phyloP scores from a whole-genome alignment of 2,113 vertebrate genomes.

The Gorsachius goisagi region DNA sequence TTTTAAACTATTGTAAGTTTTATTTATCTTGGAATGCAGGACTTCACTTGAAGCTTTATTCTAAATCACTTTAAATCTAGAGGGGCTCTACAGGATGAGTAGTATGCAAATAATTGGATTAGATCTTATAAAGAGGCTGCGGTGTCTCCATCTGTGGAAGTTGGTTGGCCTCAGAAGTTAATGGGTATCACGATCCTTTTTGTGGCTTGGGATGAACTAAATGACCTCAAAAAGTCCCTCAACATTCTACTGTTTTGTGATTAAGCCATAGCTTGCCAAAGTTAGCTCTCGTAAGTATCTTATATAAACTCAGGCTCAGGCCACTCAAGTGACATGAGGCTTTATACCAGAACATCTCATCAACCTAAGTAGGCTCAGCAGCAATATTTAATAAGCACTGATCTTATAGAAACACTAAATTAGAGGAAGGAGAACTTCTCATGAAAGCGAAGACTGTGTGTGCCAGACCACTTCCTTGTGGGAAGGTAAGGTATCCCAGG shows the following conservation, averaged over 20 bases:
- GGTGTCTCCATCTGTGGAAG: not conserved
- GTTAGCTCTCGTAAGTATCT: not conserved
- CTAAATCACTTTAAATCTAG: not conserved
- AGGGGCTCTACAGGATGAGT: not conserved
- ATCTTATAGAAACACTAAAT: not conserved
- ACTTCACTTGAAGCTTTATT: not conserved
- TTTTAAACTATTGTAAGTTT: not conserved
- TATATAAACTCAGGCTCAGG: not conserved
- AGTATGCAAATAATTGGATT: not conserved
- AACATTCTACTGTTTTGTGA: not conserved
- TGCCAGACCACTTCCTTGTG: not conserved
- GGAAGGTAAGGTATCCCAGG: not conserved
- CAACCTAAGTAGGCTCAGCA: not conserved
- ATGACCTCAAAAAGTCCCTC: not conserved
- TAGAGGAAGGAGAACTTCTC: not conserved
- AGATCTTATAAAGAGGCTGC: not conserved
- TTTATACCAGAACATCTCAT: not conserved
- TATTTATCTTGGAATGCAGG: not conserved
- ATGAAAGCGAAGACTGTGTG: not conserved
- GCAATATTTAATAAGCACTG: not conserved
- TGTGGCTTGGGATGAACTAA: not conserved
- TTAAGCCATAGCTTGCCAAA: not conserved
- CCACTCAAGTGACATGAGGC: not conserved
- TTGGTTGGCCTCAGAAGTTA: not conserved
- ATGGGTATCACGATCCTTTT: not conserved